phyloP scores from a whole-genome alignment of 2,888 invertebrate genomes.

The Erebia epiphron region DNA sequence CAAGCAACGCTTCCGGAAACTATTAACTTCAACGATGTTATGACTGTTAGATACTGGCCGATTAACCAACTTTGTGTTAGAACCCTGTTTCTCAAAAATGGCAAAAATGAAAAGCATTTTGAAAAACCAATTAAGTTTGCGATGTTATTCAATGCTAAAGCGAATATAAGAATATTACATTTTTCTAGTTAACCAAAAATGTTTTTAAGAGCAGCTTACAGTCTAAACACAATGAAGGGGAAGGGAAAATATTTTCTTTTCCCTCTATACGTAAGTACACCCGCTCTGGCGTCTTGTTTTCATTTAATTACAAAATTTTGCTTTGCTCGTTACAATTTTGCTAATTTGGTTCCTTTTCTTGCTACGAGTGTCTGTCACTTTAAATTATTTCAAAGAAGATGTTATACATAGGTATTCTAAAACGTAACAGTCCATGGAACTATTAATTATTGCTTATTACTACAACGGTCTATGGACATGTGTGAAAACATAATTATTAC shows the following conservation, averaged over 20 bases:
- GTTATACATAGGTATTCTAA: not conserved
- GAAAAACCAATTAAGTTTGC: too few species aligned
- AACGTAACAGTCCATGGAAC: too few species aligned
- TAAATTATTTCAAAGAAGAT: not conserved
- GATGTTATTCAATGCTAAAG: too few species aligned
- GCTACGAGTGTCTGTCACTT: not conserved
- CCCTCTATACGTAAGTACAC: not conserved
- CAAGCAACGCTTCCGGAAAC: too few species aligned
- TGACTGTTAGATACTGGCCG: too few species aligned
- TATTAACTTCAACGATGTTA: too few species aligned
- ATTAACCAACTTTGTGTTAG: too few species aligned
- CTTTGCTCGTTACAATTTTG: conserved; percentile 10
- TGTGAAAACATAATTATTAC: too few species aligned
- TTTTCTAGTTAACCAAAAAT: not conserved
- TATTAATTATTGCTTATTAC: too few species aligned
- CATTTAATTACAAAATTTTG: conserved; percentile 17
- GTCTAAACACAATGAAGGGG: not conserved
- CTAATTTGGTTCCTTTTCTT: conserved; percentile 2
- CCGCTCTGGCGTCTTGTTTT: conserved; percentile 2
- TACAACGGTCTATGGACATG: too few species aligned
- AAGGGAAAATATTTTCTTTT: conserved; percentile 9
- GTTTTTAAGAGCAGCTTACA: not conserved
- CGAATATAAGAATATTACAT: not conserved
- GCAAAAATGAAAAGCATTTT: too few species aligned
- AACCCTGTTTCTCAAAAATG: too few species aligned